phyloP scores from a whole-genome alignment of 2,113 vertebrate genomes.

The Prietella phreatophila region DNA sequence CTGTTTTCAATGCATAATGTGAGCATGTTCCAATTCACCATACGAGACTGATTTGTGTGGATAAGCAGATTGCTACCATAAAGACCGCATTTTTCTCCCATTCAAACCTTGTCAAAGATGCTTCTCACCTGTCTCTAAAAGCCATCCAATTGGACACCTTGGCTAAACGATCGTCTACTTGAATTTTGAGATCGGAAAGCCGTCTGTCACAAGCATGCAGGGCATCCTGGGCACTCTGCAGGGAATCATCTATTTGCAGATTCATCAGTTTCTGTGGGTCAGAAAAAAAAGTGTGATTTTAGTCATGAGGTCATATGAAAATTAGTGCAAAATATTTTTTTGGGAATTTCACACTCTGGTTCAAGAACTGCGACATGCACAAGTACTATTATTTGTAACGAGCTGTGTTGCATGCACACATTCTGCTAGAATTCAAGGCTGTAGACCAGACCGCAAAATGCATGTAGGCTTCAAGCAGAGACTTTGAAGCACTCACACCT shows the following conservation, averaged over 20 bases:
- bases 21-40: not conserved
- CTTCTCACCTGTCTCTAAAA: conserved; percentile 63
- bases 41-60: not conserved
- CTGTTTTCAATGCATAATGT: not conserved
- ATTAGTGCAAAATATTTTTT: not conserved
- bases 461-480: not conserved
- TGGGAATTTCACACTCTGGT: not conserved
- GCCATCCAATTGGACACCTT: conserved; percentile 55
- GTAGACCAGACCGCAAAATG: not conserved
- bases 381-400: not conserved
- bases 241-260: conserved; percentile 53
- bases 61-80: not conserved
- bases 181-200: conserved; percentile 55
- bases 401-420: not conserved
- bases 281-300: not conserved
- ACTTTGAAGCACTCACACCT: not conserved
- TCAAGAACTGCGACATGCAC: not conserved
- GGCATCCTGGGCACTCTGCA: conserved; percentile 61
- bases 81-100: not conserved
- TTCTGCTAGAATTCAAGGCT: not conserved
- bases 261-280: conserved; percentile 58
- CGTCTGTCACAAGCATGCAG: conserved; percentile 58
- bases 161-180: conserved; percentile 36
- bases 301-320: not conserved
- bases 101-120: not conserved